phyloP scores from a whole-genome alignment of 2,113 vertebrate species.

The Lophura nycthemera region DNA sequence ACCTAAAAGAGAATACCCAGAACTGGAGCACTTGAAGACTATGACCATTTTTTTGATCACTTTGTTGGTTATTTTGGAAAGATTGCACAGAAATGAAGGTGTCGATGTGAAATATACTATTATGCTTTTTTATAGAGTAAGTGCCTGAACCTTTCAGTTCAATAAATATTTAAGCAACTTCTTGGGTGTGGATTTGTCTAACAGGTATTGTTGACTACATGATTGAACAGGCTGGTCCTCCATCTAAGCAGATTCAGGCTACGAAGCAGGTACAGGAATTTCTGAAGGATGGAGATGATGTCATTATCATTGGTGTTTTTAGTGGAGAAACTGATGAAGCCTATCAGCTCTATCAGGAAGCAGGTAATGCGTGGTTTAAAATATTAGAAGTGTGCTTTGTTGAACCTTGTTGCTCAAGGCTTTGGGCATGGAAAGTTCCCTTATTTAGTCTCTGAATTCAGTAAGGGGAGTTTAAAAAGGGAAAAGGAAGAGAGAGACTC shows the following conservation, averaged over 20 bases:
- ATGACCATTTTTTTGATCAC: not conserved
- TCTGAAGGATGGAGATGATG: slow-evolving; percentile 91
- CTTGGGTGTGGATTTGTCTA: not conserved
- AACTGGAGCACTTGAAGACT: not conserved
- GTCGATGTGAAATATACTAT: not conserved
- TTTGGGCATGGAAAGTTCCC: not conserved
- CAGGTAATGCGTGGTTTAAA: slow-evolving; percentile 80
- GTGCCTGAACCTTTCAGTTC: not conserved
- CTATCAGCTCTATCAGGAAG: slow-evolving; percentile 89
- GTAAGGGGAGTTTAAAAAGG: not conserved
- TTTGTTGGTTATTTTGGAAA: not conserved
- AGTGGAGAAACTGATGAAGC: slow-evolving; percentile 81
- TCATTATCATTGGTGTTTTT: slow-evolving; percentile 89
- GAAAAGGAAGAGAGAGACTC: not conserved
- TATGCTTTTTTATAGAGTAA: not conserved
- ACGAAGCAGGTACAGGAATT: slow-evolving; percentile 93
- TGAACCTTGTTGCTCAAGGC: not conserved
- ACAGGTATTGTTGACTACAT: slow-evolving; percentile 93
- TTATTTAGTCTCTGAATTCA: not conserved
- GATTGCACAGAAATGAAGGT: not conserved
- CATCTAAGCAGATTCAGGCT: slow-evolving; percentile 89
- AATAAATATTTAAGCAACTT: not conserved
- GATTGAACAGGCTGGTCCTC: slow-evolving; percentile 92
- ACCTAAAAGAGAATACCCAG: not conserved
- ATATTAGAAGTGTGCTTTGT: not conserved